Evolutionary conservation across 1,140 invertebrate genomes (phyloP).

Genomic region (Ctenoplectra terminalis): DNA sequence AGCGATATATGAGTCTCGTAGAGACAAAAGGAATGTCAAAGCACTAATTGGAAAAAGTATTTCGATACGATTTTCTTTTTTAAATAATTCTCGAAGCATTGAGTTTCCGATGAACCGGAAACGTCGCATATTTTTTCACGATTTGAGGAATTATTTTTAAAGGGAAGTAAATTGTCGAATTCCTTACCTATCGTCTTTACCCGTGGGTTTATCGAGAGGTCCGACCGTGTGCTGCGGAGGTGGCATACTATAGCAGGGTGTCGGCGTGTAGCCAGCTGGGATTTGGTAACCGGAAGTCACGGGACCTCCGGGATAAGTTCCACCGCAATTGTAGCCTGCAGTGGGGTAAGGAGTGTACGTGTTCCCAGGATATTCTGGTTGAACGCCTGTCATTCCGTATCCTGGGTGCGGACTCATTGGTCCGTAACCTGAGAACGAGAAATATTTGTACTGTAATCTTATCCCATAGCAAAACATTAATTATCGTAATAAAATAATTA

Average conservation of each 20-base stretch:
- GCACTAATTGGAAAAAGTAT: neutral
- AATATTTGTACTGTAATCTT: neutral
- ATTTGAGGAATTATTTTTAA: constrained; percentile 5
- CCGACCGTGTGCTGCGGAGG: constrained; percentile 88
- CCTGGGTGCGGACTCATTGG: constrained; percentile 92
- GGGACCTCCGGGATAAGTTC: constrained; percentile 85
- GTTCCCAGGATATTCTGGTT: constrained; percentile 90
- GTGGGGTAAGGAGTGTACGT: constrained; percentile 87
- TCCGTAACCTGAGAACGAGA: constrained; percentile 86
- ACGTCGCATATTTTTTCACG: constrained; percentile 10
- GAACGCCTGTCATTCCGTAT: constrained; percentile 89
- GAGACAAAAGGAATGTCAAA: neutral
- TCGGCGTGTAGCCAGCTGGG: constrained; percentile 88
- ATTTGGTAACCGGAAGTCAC: constrained; percentile 86
- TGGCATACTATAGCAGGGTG: constrained; percentile 92
- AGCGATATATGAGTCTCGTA: too few species aligned
- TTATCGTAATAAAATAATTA: too few species aligned
- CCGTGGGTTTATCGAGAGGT: constrained; percentile 87
- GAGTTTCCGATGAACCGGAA: constrained; percentile 51
- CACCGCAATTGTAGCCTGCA: constrained; percentile 86
- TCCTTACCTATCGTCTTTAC: constrained; percentile 90
- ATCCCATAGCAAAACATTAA: neutral
- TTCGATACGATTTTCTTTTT: too few species aligned
- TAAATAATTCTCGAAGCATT: neutral
- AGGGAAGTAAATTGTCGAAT: neutral